These are phyloP conservation scores for Notarius lentiginosus DNA, from an alignment of 2,113 vertebrate species.

Conservation along the genomic window DNA sequence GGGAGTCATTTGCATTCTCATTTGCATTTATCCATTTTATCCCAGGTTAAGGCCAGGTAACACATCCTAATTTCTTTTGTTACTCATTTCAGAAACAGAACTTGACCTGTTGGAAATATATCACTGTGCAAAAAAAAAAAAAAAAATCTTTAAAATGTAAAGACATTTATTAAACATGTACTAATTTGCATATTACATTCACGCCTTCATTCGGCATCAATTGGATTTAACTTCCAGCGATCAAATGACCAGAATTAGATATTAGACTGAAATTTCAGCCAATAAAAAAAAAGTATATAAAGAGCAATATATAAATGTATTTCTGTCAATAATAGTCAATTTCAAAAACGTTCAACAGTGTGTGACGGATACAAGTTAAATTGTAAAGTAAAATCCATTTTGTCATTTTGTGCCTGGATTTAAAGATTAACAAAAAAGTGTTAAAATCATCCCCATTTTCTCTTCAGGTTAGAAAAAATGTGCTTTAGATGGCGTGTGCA, in stretches of 20 bases:
- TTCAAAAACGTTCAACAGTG: background rate
- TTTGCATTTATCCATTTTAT: constrained; percentile 13
- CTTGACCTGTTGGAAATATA: background rate
- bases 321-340: background rate
- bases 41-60: background rate
- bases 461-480: background rate
- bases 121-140: background rate
- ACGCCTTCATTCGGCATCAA: background rate
- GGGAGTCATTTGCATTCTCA: constrained; percentile 5
- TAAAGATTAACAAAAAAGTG: background rate
- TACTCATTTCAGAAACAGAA: background rate
- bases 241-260: background rate
- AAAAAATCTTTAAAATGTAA: background rate
- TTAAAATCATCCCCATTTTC: background rate
- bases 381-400: background rate
- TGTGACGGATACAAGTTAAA: too few species aligned
- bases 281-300: background rate
- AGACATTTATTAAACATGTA: background rate
- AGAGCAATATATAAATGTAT: background rate
- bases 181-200: constrained; percentile 7
- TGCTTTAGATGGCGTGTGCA: background rate
- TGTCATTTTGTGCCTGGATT: background rate
- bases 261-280: too few species aligned
- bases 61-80: constrained; percentile 1
- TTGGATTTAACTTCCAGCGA: background rate